Percentiles rank a stretch among this genome's conserved stretches.
Evolutionary conservation across 2,797 vertebrate genomes (phyloP).

Genomic region (Caiman crocodilus): DNA sequence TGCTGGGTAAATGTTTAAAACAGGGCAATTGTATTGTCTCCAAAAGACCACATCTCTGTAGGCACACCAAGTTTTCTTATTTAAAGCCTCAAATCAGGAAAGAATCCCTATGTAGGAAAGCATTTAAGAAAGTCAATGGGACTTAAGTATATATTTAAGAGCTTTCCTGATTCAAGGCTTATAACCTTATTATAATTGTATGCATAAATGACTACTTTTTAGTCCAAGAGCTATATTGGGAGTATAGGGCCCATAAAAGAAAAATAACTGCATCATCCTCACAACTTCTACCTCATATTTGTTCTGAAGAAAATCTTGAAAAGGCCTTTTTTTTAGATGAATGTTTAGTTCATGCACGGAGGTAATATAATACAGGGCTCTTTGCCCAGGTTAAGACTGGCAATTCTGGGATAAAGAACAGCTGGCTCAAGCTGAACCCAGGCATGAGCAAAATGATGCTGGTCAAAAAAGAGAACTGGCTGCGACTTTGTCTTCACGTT

Average conservation of each 20-base stretch:
- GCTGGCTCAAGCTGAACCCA: not conserved
- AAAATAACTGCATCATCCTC: not conserved
- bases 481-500: not conserved
- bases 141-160: not conserved
- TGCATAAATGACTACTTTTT: not conserved
- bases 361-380: too few relatives aligned
- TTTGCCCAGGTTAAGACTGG: slow-evolving; percentile 3
- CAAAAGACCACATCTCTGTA: not conserved
- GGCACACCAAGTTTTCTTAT: not conserved
- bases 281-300: not conserved
- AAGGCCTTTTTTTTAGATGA: not conserved
- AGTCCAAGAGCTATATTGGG: not conserved
- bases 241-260: not conserved
- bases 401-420: not conserved
- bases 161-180: not conserved
- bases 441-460: not conserved
- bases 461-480: not conserved
- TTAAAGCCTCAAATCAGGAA: slow-evolving; percentile 4
- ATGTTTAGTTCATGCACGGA: not conserved
- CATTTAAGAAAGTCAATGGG: not conserved
- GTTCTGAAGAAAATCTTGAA: not conserved
- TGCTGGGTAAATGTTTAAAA: not conserved
- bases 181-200: not conserved
- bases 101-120: slow-evolving; percentile 10
- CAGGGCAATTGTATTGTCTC: not conserved